These are phyloP conservation scores for Esox lucius DNA, from an alignment of 2,797 vertebrate genomes.

Conservation along the genomic window DNA sequence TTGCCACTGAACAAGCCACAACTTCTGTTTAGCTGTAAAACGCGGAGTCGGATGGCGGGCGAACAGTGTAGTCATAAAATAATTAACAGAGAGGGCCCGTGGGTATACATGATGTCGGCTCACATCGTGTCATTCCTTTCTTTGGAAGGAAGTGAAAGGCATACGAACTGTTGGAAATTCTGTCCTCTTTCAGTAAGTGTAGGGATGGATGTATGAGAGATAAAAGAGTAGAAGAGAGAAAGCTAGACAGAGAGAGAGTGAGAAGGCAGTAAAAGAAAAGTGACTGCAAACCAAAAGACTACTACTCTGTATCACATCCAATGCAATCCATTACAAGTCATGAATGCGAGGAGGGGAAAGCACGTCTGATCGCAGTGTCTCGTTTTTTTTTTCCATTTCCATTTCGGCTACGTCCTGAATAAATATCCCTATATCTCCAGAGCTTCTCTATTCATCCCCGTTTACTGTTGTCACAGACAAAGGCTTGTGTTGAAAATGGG, in stretches of 20 bases:
- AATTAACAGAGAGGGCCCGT: constrained; percentile 19
- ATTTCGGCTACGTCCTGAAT: not conserved
- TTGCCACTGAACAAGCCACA: constrained; percentile 35
- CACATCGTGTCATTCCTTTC: not conserved
- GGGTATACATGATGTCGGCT: constrained; percentile 19
- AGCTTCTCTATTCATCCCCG: not conserved
- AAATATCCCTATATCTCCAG: not conserved
- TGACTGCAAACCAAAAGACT: not conserved
- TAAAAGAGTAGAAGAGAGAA: not conserved
- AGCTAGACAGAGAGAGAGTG: not conserved
- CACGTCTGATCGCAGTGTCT: not conserved
- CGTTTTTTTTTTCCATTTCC: not conserved
- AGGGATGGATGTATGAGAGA: not conserved
- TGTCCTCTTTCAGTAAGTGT: not conserved
- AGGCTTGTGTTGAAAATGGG: not conserved
- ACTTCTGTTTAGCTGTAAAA: constrained; percentile 32
- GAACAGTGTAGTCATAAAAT: constrained; percentile 31
- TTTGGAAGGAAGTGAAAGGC: not conserved
- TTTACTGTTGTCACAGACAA: not conserved
- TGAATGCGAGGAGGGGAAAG: not conserved
- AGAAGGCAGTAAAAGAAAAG: not conserved
- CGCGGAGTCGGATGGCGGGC: constrained; percentile 19
- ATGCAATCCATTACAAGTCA: not conserved
- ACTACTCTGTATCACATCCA: not conserved
- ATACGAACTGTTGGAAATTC: constrained; percentile 9